Percentiles rank a stretch among this genome's conserved stretches.
These are phyloP conservation scores for Anthoscopus minutus DNA, from an alignment of 2,113 vertebrate species.

Conservation along the genomic window DNA sequence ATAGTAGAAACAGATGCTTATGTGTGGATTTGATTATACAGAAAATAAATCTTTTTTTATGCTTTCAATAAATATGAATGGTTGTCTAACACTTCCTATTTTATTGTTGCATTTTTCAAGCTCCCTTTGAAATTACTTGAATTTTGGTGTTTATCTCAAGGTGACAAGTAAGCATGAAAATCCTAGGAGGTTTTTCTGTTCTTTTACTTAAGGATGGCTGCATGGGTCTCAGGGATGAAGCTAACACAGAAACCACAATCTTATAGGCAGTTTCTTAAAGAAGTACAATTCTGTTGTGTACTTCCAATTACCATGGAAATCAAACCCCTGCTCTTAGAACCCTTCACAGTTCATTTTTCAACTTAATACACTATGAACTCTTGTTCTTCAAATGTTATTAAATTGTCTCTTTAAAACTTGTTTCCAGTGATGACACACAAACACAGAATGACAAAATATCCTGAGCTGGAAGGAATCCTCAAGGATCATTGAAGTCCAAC, in stretches of 20 bases:
- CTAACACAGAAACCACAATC: not conserved
- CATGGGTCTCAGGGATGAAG: not conserved
- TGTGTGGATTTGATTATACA: not conserved
- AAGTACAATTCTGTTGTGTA: not conserved
- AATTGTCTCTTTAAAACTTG: not conserved
- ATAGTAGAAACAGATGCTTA: not conserved
- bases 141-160: not conserved
- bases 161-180: not conserved
- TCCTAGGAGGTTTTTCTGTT: not conserved
- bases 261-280: not conserved
- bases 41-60: not conserved
- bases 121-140: not conserved
- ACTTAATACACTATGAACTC: not conserved
- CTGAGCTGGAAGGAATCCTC: not conserved
- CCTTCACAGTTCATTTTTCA: not conserved
- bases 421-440: not conserved
- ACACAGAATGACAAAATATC: not conserved
- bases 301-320: not conserved
- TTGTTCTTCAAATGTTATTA: not conserved
- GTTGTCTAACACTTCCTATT: not conserved
- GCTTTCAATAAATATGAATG: not conserved
- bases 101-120: not conserved
- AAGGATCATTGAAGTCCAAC: accelerated
- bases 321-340: not conserved
- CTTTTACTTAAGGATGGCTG: not conserved